Conservation (phyloP, 2,797 vertebrate genomes). For the Parauchenoglanis punctatus region DNA sequence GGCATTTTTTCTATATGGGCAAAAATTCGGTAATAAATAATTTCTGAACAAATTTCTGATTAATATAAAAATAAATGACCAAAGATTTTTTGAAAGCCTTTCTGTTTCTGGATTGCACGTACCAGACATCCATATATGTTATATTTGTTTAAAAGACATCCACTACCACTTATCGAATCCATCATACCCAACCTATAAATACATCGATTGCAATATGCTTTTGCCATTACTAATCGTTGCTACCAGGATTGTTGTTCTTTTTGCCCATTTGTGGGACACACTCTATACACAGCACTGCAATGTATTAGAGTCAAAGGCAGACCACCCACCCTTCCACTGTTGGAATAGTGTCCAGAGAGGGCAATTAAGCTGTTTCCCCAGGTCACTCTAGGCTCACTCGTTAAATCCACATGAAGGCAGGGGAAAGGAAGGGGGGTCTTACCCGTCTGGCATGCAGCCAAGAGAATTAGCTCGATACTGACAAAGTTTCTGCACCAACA, state of each 20-base stretch:
- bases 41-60: background rate
- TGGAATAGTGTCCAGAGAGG: constrained; percentile 63
- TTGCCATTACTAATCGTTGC: constrained; percentile 42
- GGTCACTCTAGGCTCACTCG: constrained; percentile 64
- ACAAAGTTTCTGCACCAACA: constrained; percentile 34
- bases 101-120: background rate
- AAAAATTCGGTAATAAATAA: background rate
- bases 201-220: constrained; percentile 32
- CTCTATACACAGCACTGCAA: constrained; percentile 40
- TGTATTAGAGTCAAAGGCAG: constrained; percentile 52
- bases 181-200: background rate
- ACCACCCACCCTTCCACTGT: constrained; percentile 69
- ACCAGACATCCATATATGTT: background rate
- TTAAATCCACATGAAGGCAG: constrained; percentile 59
- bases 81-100: background rate
- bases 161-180: background rate
- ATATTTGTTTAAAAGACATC: background rate
- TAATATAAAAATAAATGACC: background rate
- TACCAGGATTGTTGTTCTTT: constrained; percentile 52
- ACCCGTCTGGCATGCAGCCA: constrained; percentile 43
- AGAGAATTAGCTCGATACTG: constrained; percentile 46
- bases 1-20: background rate
- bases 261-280: constrained; percentile 55
- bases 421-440: constrained; percentile 17
- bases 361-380: constrained; percentile 63